Percentiles rank a stretch among this genome's conserved stretches.
phyloP scores from a whole-genome alignment of 2,797 vertebrate species.

The Garrulus glandarius region DNA sequence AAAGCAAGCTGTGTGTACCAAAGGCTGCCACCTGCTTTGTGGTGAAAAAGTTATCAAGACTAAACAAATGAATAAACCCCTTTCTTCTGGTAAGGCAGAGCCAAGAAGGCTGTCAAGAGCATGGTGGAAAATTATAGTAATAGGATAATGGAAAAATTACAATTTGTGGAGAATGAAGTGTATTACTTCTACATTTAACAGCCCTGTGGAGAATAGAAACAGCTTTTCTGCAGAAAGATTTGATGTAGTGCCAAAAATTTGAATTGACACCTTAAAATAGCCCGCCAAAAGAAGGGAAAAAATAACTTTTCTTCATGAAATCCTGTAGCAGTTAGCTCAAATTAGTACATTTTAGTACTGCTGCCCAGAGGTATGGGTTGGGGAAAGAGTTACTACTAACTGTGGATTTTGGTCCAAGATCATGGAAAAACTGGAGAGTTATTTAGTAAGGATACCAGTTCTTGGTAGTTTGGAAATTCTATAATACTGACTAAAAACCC shows the following conservation, averaged over 20 bases:
- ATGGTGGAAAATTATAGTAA: background rate
- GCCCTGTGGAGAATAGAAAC: background rate
- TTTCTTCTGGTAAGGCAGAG: background rate
- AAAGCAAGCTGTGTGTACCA: background rate
- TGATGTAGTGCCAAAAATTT: background rate
- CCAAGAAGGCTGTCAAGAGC: background rate
- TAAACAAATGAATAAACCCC: background rate
- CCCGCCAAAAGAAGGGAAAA: background rate
- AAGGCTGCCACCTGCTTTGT: background rate
- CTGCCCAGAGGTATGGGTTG: background rate
- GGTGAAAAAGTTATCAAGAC: background rate
- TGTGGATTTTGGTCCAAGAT: background rate
- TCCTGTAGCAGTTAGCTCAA: background rate
- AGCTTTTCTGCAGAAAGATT: background rate
- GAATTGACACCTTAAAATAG: slow-evolving; percentile 29
- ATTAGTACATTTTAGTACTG: background rate
- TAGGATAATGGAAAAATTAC: background rate
- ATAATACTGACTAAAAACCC: background rate
- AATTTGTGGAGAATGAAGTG: background rate
- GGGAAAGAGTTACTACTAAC: background rate
- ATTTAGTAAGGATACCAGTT: background rate
- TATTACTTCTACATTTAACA: background rate
- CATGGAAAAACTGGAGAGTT: background rate
- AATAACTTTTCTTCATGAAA: background rate
- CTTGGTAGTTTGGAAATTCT: background rate